Evolutionary conservation across 2,888 invertebrate species (phyloP).

Genomic region (Trachelus stipa): DNA sequence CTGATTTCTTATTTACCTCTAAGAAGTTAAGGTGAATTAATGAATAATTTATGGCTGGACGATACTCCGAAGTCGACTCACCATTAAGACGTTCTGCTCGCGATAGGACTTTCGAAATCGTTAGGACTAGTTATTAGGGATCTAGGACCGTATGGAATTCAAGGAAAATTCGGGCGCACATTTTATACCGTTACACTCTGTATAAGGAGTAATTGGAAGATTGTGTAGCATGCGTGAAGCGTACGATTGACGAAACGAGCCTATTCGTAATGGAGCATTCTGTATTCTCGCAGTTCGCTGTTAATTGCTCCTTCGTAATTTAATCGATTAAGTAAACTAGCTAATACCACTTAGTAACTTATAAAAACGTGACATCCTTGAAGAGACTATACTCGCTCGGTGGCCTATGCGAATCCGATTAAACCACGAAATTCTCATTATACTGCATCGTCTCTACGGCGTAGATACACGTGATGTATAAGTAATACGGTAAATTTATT

Average conservation of each 20-base stretch:
- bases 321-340: not conserved
- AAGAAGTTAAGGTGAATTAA: not conserved
- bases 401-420: not conserved
- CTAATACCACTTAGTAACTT: not conserved
- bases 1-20: not conserved
- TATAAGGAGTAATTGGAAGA: not conserved
- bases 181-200: not conserved
- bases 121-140: not conserved
- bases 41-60: not conserved
- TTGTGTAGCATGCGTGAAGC: not conserved
- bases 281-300: not conserved
- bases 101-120: not conserved
- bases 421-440: not conserved
- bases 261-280: not conserved
- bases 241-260: not conserved
- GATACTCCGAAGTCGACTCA: not conserved
- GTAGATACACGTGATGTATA: not conserved
- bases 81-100: not conserved
- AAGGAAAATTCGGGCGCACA: not conserved
- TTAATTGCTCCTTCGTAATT: not conserved
- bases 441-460: not conserved
- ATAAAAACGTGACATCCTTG: not conserved
- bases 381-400: not conserved
- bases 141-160: not conserved
- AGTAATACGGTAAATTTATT: not conserved